Base-by-base conservation (phyloP, 2,888 invertebrate genomes). In the Sinelater perroti region DNA sequence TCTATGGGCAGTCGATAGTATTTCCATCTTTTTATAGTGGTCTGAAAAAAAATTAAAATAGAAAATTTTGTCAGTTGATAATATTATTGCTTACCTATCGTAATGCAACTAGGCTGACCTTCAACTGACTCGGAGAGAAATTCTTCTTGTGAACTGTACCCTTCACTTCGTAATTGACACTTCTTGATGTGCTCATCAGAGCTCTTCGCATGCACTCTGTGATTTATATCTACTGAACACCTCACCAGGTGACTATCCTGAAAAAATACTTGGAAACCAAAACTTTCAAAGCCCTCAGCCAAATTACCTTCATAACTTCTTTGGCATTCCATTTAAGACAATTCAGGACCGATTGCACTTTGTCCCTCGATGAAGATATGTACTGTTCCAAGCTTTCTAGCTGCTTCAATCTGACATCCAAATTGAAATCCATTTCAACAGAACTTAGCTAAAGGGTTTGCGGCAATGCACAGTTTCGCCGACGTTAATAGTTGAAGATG, bases 151-250 rank as follows among this genome's bases (percentile, higher is more conserved):
- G 72, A 65, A 18, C 68, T 63, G 62, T 84, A 84, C 49, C 81
- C 81, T 66, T 80, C 78, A 11, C 74, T 71, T 67, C 75, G 80
- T 70, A 82, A 74, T 30, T 74, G 72, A 67, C 83, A 84, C 60
- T 70, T 72, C 33, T 75, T 69, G 3, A 81, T 65, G 72, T 84
- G 84, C 42, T 72, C 67, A 17, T 78, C 73, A 5, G 79, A 64
- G 26, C 68, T 75, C 61, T 74, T 72, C 55, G 75, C 67, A n/a
- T 76, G 73, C 33, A 84, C 70, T 56, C 74, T 71, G 67, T 84
- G 84, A 8, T 74, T 74, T 8, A 71, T 56, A 71, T 82, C 75
- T 14, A 81, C 72, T 1, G 81, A 79, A 60, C 83, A 83, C n/a
- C 64, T 65, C 1, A 77, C 66, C 20, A 75, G 64, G 49, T 72